A percentile compares a stretch with the other conserved stretches of the same genome.
Conservation (phyloP, 2,888 invertebrate species). For the Cephus sareptanus region DNA sequence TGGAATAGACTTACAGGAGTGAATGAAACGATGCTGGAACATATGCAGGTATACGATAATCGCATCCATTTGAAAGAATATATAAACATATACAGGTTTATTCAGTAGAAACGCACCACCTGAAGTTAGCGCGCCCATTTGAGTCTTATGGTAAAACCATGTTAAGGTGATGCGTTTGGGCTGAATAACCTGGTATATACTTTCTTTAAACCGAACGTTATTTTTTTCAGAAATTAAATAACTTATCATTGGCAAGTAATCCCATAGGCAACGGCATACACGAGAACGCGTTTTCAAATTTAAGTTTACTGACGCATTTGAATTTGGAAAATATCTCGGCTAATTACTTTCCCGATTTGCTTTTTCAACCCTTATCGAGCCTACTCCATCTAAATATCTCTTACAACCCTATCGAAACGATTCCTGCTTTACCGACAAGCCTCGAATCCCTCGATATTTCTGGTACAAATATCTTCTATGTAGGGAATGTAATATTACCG, state of each 20-base stretch:
- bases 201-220: not conserved
- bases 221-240: slow-evolving; percentile 46
- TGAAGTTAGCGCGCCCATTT: no score
- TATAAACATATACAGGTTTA: no score
- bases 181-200: not conserved
- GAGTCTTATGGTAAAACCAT: no score
- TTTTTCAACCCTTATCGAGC: slow-evolving; percentile 51
- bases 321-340: slow-evolving; percentile 52
- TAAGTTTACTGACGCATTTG: slow-evolving; percentile 46
- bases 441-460: slow-evolving; percentile 74
- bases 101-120: no score
- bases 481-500: slow-evolving; percentile 66
- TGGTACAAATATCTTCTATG: slow-evolving; percentile 69
- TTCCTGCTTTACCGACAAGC: slow-evolving; percentile 71
- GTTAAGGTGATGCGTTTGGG: no score
- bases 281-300: slow-evolving; percentile 51
- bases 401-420: slow-evolving; percentile 67
- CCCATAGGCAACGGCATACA: slow-evolving; percentile 58
- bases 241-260: slow-evolving; percentile 55
- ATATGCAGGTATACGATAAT: slow-evolving; percentile 50
- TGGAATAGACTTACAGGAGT: slow-evolving; percentile 53
- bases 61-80: not conserved
- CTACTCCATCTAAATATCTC: slow-evolving; percentile 53
- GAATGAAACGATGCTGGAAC: slow-evolving; percentile 59
- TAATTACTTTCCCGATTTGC: slow-evolving; percentile 40